Conservation (phyloP, 2,797 vertebrate genomes). For the Phoebastria nigripes region DNA sequence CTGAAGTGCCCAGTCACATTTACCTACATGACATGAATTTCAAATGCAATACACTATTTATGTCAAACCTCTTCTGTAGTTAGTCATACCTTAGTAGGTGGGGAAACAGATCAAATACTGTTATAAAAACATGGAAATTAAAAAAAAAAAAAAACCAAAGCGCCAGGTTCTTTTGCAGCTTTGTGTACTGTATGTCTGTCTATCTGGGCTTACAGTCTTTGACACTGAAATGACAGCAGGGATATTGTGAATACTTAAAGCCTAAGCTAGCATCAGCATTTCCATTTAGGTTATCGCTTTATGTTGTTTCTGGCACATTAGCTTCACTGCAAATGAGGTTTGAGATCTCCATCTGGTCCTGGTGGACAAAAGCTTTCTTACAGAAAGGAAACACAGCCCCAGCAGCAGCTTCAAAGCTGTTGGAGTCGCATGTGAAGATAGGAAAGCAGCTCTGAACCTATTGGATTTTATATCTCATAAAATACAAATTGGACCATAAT, state of each 20-base stretch:
- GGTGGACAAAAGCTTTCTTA: conserved; percentile 7
- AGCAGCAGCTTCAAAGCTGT: not conserved
- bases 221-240: not conserved
- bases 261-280: not conserved
- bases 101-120: not conserved
- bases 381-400: not conserved
- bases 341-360: conserved; percentile 23
- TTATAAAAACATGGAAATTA: not conserved
- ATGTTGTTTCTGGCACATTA: not conserved
- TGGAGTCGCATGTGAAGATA: not conserved
- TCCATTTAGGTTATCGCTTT: not conserved
- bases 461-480: not conserved
- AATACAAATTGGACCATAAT: not conserved
- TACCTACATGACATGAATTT: not conserved
- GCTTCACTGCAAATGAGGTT: not conserved
- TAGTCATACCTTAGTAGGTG: not conserved
- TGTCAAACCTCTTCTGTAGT: not conserved
- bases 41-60: not conserved
- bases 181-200: not conserved
- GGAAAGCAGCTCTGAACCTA: not conserved
- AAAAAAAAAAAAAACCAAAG: no score
- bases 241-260: not conserved
- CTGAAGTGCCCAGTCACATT: not conserved
- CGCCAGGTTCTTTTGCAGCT: not conserved
- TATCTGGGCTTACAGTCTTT: not conserved